phyloP scores from a whole-genome alignment of 2,888 invertebrate species.

The Netelia melanura region DNA sequence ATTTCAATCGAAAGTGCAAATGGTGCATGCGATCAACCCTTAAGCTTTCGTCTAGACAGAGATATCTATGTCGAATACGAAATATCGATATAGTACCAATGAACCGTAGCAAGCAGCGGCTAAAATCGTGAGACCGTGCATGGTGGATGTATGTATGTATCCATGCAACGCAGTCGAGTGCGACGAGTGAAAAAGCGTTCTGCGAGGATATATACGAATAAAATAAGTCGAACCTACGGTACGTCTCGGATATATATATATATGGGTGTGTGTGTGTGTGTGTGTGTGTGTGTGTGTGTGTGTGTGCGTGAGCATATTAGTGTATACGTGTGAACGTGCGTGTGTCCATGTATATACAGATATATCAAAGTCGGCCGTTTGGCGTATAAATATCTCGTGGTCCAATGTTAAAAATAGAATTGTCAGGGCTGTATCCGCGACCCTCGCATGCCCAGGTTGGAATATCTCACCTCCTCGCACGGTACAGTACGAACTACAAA shows the following conservation, averaged over 20 bases:
- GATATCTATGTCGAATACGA: conserved; percentile 15
- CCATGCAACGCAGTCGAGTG: conserved; percentile 33
- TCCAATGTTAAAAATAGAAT: conserved; percentile 80
- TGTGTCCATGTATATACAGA: not conserved
- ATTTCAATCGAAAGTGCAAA: not conserved
- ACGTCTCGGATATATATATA: conserved; percentile 26
- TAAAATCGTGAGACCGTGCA: conserved; percentile 22
- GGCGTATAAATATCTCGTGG: conserved; percentile 78
- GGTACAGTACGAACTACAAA: not conserved
- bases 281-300: not conserved
- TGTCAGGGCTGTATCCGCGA: conserved; percentile 79
- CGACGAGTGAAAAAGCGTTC: conserved; percentile 52
- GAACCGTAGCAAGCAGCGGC: conserved; percentile 33
- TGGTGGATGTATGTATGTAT: conserved; percentile 13
- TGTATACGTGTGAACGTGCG: not conserved
- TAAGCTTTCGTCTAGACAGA: conserved; percentile 26
- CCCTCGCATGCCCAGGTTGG: conserved; percentile 69
- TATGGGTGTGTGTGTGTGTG: not conserved
- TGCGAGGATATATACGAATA: conserved; percentile 66
- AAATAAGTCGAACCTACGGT: conserved; percentile 76
- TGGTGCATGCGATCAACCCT: not conserved
- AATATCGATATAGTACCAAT: conserved; percentile 15
- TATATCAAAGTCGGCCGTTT: conserved; percentile 48
- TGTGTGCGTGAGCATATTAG: not conserved
- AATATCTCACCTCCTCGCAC: conserved; percentile 28